phyloP scores from a whole-genome alignment of 1,140 invertebrate genomes.

The Lethocerus indicus region DNA sequence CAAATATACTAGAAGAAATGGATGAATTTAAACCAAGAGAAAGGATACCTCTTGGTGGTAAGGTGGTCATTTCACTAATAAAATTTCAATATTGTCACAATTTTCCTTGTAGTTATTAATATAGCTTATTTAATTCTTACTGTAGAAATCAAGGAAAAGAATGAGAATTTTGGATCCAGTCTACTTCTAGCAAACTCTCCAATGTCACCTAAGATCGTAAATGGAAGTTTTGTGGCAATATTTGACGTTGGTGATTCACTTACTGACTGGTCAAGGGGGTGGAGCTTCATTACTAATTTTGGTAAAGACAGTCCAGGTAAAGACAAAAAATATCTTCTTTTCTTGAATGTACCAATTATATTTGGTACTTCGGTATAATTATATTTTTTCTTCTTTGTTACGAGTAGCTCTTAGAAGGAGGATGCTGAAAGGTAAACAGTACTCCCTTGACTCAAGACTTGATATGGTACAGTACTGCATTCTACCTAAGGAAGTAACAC shows the following conservation, averaged over 20 bases:
- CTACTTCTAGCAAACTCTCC: conserved; percentile 83
- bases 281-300: conserved; percentile 31
- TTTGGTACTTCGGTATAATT: too few species aligned
- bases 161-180: conserved; percentile 82
- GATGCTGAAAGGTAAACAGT: conserved; percentile 73
- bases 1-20: conserved; percentile 42
- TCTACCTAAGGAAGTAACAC: background rate
- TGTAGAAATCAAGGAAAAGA: conserved; percentile 59
- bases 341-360: too few species aligned
- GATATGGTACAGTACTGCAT: conserved; percentile 51
- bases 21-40: conserved; percentile 23
- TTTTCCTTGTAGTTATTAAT: background rate
- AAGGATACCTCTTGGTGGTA: conserved; percentile 33
- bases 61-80: background rate
- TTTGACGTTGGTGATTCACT: conserved; percentile 77
- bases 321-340: conserved; percentile 5
- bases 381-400: too few species aligned
- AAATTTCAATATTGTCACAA: background rate
- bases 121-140: conserved; percentile 1
- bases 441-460: conserved; percentile 78
- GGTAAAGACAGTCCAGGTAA: conserved; percentile 59
- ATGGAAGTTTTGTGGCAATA: conserved; percentile 89
- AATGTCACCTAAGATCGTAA: conserved; percentile 93
- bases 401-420: conserved; percentile 66
- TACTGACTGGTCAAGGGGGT: conserved; percentile 55